Base-by-base conservation (phyloP, 2,113 vertebrate genomes). In the Pipa parva region DNA sequence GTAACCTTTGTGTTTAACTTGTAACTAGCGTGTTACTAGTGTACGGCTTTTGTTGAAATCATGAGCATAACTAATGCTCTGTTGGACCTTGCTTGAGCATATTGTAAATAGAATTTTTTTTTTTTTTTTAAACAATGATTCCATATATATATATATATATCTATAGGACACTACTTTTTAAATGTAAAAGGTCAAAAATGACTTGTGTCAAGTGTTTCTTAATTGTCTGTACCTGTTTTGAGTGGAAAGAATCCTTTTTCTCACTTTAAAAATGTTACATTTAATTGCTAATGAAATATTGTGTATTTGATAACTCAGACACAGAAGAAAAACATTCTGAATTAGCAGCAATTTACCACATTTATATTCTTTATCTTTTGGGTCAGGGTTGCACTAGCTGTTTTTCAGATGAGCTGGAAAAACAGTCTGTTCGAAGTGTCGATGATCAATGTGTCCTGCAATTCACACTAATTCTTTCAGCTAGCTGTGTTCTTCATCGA, bases 1-100 rank as follows among this genome's bases (percentile, higher is more conserved):
- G 66, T 70, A 45, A 61, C 66, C 37, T 70, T 52, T 70, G 66
- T 70, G 31, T 42, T 21, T 11, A 18, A 28, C 31, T 70, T 70
- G 66, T 61, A 70, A 45, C 58, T 45, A 31, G 13, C 45, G 45
- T 68, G 56, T 48, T 42, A 27, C 50, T 7, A 21, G 7, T 50
- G 55, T 21, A 68, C 20, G 12, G 24, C 27, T 18, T 59, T 52
- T 69, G 57, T 51, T 31, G 1, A 17, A 36, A 50, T 28, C 57
- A 59, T 20, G 33, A n/a, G 57, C 37, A 42, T 18, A 24, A 33
- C 33, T 59, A 59, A 59, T 22, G 20, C 7, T 36, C 18, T 39
- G 46, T 45, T 61, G 18, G 54, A 4, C 58, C 33, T 22, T 4
- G 48, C 7, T 18, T 17, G 48, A 31, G 8, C 8, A 39, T 49